Evolutionary conservation across 2,797 vertebrate species (phyloP), one percentile per base, ranked within the genome.

Genomic region (Peromyscus nudipes): DNA sequence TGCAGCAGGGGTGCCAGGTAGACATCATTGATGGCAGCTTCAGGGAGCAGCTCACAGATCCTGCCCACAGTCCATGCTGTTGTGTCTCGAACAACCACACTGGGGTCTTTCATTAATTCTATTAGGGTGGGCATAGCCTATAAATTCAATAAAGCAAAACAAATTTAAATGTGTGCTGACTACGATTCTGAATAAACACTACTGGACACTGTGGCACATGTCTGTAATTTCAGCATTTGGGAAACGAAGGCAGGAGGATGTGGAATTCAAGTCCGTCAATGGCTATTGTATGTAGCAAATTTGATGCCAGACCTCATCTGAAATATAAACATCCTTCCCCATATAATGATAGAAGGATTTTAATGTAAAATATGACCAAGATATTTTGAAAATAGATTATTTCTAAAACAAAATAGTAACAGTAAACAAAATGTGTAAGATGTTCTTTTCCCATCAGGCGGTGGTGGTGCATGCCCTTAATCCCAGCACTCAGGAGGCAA

Each of bases 91-190:
- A 99, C 99, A 97, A 99, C 99, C 84, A 99, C 99, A 0, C 99
- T 99, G 97, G 99, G 99, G 97, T 99, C 99, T 98, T 99, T 99
- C 99, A 99, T 99, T 97, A 99, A 98, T 98, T 99, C 99, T 62
- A 99, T 99, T 92, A 99, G 97, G 0, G 99, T 99, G 0, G 99
- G 99, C 99, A 99, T 99, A 1, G 99, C 99, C 99, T 99, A 90
- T 6, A 93, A 96, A 27, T 0, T 37, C 4, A 90, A 89, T 6
- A 96, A 96, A 76, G 25, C 2, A 89, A 27, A 92, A 79, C 16
- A 89, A 92, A 75, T 52, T 52, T 52, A 84, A 92, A 92, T 55
- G 71, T 31, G 67, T 1, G 6, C 4, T 67, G 34, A 91, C 6
- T 46, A 25, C 52, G 37, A 83, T 9, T 73, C 55, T 80, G 65